Evolutionary conservation across 2,888 invertebrate genomes (phyloP), one percentile per base, ranked within the genome.

Genomic region (Deilephila porcellus): DNA sequence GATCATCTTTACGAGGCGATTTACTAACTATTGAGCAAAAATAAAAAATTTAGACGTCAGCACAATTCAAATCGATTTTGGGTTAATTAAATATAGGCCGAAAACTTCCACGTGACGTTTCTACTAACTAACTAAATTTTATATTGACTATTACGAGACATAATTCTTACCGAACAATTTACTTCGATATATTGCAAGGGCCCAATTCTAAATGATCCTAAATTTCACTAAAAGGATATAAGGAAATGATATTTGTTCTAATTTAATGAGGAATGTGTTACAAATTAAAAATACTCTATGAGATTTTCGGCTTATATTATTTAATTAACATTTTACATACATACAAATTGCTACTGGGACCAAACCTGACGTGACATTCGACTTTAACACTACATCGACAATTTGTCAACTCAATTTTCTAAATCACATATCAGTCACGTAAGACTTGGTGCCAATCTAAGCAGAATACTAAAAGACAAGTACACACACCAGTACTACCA

Each of bases 61-160:
- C 76, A 73, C 78, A 60, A 72, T 74, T 70, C 11, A 73, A 76
- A 60, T 71, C 71, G 59, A 70, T 74, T 67, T 56, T 25, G 25
- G 71, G 71, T 71, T 74, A 73, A 67, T 67, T 67, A 67, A 67
- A 67, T 67, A 67, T 67, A 67, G 67, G 67, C 67, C 67, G 67
- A 67, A 67, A 67, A 67, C 20, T 64, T 45, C 74, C 75, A 76
- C 73, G 75, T 60, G 73, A 73, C 73, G 37, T 74, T 72, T 63
- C 29, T 67, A 67, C 67, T n/a, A 60, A 67, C 56, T 73, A 67
- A 20, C 45, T 67, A 67, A 25, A 45, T 34, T 67, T 20, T 45
- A 34, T 14, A 67, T 64, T 45, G n/a, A n/a, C 64, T 37, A 45
- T 8, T 32, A 63, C 8, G 3, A 63, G 4, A 52, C 17, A 25